Evolutionary conservation across 2,797 vertebrate genomes (phyloP).

Genomic region (Hyperoplus immaculatus): DNA sequence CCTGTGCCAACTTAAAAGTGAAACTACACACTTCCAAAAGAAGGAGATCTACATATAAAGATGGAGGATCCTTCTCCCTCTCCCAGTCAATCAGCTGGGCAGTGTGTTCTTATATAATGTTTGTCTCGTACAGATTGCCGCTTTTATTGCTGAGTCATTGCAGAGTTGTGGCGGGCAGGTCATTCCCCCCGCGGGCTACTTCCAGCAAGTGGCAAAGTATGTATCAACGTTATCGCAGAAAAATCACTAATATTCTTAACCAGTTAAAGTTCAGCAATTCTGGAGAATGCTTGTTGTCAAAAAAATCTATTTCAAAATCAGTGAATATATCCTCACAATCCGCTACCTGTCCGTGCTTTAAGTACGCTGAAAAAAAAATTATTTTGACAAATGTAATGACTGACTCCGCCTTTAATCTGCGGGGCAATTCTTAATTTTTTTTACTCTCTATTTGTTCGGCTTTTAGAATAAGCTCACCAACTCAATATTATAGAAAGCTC

Average conservation of each 20-base stretch:
- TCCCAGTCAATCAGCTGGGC: constrained; percentile 8
- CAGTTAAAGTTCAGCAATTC: too few species aligned
- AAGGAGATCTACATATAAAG: constrained; percentile 21
- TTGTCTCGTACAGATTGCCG: constrained; percentile 91
- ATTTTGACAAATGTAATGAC: too few species aligned
- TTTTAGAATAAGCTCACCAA: neutral
- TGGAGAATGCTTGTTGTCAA: too few species aligned
- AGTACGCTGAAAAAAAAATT: too few species aligned
- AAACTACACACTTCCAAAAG: constrained; percentile 3
- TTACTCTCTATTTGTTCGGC: neutral
- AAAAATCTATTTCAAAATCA: too few species aligned
- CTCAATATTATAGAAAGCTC: neutral
- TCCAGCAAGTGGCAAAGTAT: constrained; percentile 98
- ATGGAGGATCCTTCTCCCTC: constrained; percentile 16
- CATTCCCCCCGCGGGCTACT: constrained; percentile 95
- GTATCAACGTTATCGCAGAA: constrained; percentile 75
- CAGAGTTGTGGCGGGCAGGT: constrained; percentile 99
- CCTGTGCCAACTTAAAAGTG: constrained; percentile 7
- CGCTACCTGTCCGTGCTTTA: too few species aligned
- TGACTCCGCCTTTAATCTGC: too few species aligned
- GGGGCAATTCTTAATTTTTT: too few species aligned
- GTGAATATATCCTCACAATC: too few species aligned
- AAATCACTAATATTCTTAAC: neutral
- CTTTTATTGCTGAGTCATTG: constrained; percentile 98
- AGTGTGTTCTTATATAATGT: constrained; percentile 1